These are phyloP conservation scores for Microplitis demolitor DNA, from an alignment of 1,140 invertebrate species.

Conservation along the genomic window DNA sequence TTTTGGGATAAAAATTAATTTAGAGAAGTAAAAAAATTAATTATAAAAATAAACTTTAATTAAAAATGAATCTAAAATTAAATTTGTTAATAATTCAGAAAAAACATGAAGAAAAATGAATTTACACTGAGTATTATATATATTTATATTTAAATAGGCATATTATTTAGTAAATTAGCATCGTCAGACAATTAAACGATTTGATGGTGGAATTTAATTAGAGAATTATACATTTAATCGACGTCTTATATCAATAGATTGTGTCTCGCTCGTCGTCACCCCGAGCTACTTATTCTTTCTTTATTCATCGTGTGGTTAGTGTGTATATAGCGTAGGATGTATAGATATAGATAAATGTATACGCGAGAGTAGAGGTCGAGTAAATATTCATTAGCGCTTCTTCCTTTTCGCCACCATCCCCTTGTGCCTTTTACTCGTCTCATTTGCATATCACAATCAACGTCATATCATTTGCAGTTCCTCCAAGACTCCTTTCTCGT, in stretches of 20 bases:
- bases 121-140: not conserved
- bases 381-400: slow-evolving; percentile 56
- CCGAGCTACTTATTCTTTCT: not conserved
- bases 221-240: slow-evolving; percentile 61
- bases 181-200: slow-evolving; percentile 51
- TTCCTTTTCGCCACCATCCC: slow-evolving; percentile 15
- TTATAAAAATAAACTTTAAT: too few species aligned
- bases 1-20: too few species aligned
- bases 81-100: too few species aligned
- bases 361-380: slow-evolving; percentile 22
- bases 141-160: not conserved
- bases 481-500: not conserved
- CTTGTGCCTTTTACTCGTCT: not conserved
- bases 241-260: slow-evolving; percentile 41
- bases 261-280: slow-evolving; percentile 27
- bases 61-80: too few species aligned
- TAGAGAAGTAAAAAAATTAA: too few species aligned
- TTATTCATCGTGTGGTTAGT: too few species aligned
- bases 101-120: not conserved
- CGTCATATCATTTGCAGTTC: slow-evolving; percentile 50
- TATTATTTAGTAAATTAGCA: slow-evolving; percentile 38
- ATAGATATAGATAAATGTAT: too few species aligned
- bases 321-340: too few species aligned
- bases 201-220: slow-evolving; percentile 53
- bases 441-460: slow-evolving; percentile 56